Conservation (phyloP, 2,888 invertebrate species). For the Therioaphis trifolii region DNA sequence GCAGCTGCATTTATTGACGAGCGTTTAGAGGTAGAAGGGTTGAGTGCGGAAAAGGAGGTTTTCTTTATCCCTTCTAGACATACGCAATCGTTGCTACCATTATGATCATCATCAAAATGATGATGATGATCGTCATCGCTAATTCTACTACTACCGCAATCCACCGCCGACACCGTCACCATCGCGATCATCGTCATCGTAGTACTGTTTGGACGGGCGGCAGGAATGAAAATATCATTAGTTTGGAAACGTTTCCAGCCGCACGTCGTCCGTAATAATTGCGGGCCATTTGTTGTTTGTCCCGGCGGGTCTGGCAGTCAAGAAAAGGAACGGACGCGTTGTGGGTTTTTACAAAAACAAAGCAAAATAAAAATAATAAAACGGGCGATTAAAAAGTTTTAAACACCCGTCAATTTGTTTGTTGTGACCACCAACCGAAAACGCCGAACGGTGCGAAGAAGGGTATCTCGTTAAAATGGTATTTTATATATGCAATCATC, state of each 20-base stretch:
- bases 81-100: neutral
- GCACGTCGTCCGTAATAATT: constrained; percentile 52
- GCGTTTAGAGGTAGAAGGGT: neutral
- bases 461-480: neutral
- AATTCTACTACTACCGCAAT: too few relatives aligned
- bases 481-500: neutral
- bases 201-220: neutral
- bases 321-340: neutral
- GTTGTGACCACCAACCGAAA: constrained; percentile 20
- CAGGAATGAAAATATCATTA: constrained; percentile 54
- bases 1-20: neutral
- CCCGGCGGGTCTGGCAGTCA: neutral
- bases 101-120: constrained; percentile 11
- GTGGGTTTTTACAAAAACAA: constrained; percentile 44
- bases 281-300: constrained; percentile 50
- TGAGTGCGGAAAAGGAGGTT: neutral
- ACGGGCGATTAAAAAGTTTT: constrained; percentile 62
- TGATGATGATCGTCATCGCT: too few relatives aligned
- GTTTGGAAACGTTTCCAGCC: constrained; percentile 44
- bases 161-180: neutral
- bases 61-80: neutral
- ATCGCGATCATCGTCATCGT: neutral
- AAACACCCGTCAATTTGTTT: constrained; percentile 51
- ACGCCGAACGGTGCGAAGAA: neutral
- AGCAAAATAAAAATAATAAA: constrained; percentile 46